These are phyloP conservation scores for Masnerella sp. DNA, from an alignment of 2,888 invertebrate genomes.

Conservation along the genomic window DNA sequence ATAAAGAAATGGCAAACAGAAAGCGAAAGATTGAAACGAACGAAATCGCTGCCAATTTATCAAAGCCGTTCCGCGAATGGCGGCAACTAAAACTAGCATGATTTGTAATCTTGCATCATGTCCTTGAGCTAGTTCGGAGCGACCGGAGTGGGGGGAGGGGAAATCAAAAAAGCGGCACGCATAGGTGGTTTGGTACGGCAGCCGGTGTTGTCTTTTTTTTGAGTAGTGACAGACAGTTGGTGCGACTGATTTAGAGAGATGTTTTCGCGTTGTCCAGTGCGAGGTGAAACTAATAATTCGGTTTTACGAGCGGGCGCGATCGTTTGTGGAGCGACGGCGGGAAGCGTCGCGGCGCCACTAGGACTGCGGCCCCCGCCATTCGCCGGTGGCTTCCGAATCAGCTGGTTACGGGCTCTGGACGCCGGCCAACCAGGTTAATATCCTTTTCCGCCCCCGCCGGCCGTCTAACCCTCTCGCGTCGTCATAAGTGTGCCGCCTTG, in stretches of 20 bases:
- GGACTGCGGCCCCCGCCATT: conserved; percentile 70
- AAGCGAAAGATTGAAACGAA: neutral
- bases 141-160: neutral
- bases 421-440: conserved; percentile 76
- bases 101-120: conserved; percentile 6
- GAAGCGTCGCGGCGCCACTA: conserved; percentile 72
- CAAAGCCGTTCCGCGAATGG: neutral
- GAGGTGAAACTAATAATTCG: conserved; percentile 72
- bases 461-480: conserved; percentile 55
- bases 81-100: neutral
- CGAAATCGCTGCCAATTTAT: neutral
- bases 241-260: conserved; percentile 70
- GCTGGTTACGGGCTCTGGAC: conserved; percentile 75
- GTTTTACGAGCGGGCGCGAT: conserved; percentile 71
- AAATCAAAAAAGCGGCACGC: conserved; percentile 4
- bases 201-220: neutral
- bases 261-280: conserved; percentile 70
- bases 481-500: conserved; percentile 53
- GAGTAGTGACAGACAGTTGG: conserved; percentile 29
- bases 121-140: conserved; percentile 31
- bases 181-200: too few relatives aligned
- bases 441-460: conserved; percentile 60
- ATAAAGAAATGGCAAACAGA: too few relatives aligned
- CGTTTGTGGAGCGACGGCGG: conserved; percentile 50
- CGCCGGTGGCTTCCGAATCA: conserved; percentile 75